Evolutionary conservation across 1,140 invertebrate species (phyloP), one percentile per base, ranked within the genome.

Genomic region (Mylabris phalerata): DNA sequence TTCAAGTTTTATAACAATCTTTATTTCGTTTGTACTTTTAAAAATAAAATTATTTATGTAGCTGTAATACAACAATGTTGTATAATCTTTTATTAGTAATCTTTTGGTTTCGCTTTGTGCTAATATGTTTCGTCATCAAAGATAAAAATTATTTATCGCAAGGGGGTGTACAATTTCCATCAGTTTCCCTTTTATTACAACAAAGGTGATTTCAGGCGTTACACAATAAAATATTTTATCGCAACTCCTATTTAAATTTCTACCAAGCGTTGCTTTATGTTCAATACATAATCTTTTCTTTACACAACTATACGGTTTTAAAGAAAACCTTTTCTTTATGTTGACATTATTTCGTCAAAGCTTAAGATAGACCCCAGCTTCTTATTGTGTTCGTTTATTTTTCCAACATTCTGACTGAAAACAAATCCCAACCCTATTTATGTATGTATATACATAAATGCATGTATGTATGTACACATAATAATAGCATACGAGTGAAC

Each of bases 221-320:
- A 38, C 58, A 59, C 56, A 62, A 59, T 62, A 62, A 62, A 62
- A 62, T 56, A 54, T 59, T 62, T 62, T 62, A 62, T 62, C 57
- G 61, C 57, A 38, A 49, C 49, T 45, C 52, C 24, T 54, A 59
- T 62, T 62, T 59, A 62, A 62, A 62, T 62, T 62, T 62, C 57
- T 54, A 43, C 56, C 49, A 57, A 59, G 58, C 48, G 61, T 54
- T 52, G 51, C 43, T 59, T 62, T 61, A 61, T 58, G 42, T 51
- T 51, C 50, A 56, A 41, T 54, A 43, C 32, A 54, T 54, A 54
- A 54, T 54, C 51, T 54, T 54, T 54, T 54, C 51, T 54, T 54
- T 54, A 42, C 51, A 54, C 45, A 54, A 54, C 51, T 54, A 54
- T 54, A 54, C 51, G 51, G 51, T 54, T 54, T 54, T 32, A 32